A percentile compares a stretch with the other conserved stretches of the same genome.
Evolutionary conservation across 2,113 vertebrate species (phyloP).

Genomic region (Dromaius novaehollandiae): DNA sequence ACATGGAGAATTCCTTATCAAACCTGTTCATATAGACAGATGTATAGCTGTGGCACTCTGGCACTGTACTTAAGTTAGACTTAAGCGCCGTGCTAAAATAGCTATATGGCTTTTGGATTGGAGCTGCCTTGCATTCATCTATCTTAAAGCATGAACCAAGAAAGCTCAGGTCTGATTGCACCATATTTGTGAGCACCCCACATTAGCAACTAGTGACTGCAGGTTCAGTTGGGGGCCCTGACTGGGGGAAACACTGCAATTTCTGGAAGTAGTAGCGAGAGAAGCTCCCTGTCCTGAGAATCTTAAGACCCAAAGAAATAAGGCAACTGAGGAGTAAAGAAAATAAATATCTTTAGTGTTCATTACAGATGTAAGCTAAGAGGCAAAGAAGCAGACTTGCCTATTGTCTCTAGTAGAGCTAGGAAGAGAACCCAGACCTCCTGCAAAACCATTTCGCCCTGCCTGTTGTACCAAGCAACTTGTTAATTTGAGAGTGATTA

Average conservation of each 20-base stretch:
- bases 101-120: neutral
- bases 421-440: conserved; percentile 30
- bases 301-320: neutral
- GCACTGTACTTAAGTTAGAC: rapidly evolving
- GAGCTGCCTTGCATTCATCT: neutral
- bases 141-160: neutral
- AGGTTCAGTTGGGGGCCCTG: neutral
- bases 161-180: neutral
- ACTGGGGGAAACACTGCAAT: neutral
- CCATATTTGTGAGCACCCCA: neutral
- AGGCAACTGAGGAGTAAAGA: neutral
- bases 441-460: conserved; percentile 50
- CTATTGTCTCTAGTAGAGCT: neutral
- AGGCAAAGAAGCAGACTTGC: neutral
- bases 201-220: neutral
- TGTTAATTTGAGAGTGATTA: conserved; percentile 43
- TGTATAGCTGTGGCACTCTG: neutral
- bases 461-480: conserved; percentile 22
- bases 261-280: neutral
- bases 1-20: neutral
- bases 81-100: neutral
- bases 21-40: neutral
- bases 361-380: neutral
- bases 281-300: neutral
- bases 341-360: neutral